Conservation (phyloP, 2,113 vertebrate genomes). For the Epinephelus moara region DNA sequence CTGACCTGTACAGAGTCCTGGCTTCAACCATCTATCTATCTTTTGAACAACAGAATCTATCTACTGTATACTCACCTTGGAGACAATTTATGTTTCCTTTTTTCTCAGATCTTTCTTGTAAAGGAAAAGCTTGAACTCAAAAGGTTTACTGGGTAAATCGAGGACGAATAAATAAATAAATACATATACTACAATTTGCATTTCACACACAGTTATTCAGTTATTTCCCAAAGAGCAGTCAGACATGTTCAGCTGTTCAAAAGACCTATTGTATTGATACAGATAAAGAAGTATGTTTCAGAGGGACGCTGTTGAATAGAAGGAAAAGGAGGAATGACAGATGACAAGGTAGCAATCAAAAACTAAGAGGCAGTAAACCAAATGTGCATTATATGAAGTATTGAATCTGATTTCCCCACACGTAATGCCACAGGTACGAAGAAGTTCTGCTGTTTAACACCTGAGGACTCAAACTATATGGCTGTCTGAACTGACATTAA, state of each 20-base stretch:
- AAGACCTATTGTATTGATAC: neutral
- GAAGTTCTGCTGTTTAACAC: neutral
- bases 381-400: constrained; percentile 38
- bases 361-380: constrained; percentile 30
- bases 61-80: too few relatives aligned
- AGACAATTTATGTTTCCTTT: too few relatives aligned
- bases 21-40: too few relatives aligned
- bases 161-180: neutral
- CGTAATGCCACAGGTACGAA: neutral
- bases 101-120: neutral
- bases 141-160: neutral
- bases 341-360: constrained; percentile 26
- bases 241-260: neutral
- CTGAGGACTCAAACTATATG: constrained; percentile 50
- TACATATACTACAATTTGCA: neutral
- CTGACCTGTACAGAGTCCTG: too few relatives aligned
- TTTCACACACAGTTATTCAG: neutral
- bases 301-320: neutral
- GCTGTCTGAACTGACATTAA: constrained; percentile 51
- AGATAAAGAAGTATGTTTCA: neutral
- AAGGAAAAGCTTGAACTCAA: neutral
- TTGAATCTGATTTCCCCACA: constrained; percentile 24
- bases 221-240: neutral
- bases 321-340: neutral
- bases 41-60: too few relatives aligned